phyloP scores from a whole-genome alignment of 2,113 vertebrate species.

The Gallinago jamesoni region DNA sequence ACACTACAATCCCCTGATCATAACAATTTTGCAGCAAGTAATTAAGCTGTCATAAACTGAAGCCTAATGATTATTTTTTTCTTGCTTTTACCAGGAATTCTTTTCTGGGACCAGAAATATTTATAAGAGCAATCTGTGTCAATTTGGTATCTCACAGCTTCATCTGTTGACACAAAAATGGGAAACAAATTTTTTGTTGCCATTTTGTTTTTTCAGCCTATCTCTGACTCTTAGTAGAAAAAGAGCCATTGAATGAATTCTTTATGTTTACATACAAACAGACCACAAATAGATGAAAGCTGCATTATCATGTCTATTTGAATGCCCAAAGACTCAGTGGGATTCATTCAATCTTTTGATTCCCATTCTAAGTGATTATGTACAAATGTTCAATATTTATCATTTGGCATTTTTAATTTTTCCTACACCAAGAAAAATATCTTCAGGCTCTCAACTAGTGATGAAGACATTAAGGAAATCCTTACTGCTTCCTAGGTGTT shows the following conservation, averaged over 20 bases:
- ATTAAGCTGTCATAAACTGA: background rate
- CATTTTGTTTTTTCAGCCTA: background rate
- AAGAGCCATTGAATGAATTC: background rate
- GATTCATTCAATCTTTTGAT: background rate
- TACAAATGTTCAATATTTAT: background rate
- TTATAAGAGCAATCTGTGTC: background rate
- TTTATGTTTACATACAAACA: background rate
- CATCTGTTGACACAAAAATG: background rate
- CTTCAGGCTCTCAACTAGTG: background rate
- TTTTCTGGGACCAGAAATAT: background rate
- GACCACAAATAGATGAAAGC: background rate
- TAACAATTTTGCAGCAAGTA: background rate
- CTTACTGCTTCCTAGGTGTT: background rate
- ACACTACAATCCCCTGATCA: background rate
- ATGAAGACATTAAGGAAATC: background rate
- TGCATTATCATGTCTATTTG: background rate
- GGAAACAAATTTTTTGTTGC: background rate
- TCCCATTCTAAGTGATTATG: background rate
- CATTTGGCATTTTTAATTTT: background rate
- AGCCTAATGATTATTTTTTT: background rate
- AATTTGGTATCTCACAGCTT: background rate
- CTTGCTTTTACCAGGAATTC: background rate
- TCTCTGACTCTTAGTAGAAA: background rate
- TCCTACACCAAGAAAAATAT: background rate
- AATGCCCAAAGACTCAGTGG: background rate